Percentiles rank a stretch among this genome's conserved stretches.
Evolutionary conservation across 2,797 vertebrate genomes (phyloP).

Genomic region (Syncerus caffer): DNA sequence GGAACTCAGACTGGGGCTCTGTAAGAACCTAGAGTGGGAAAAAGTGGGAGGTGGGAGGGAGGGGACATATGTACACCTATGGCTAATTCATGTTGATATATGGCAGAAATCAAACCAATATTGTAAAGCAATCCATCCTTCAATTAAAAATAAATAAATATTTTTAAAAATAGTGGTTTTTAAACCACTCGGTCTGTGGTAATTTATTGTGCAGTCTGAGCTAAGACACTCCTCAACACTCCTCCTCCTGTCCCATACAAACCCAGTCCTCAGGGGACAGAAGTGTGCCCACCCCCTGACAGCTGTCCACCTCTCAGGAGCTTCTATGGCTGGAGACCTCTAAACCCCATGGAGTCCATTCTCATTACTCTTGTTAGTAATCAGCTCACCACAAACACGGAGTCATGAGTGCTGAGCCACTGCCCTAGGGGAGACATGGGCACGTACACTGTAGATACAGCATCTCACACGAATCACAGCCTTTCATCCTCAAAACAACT

Average conservation of each 20-base stretch:
- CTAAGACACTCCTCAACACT: not conserved
- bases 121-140: not conserved
- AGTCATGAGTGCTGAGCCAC: not conserved
- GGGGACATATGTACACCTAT: not conserved
- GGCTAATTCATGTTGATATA: not conserved
- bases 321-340: not conserved
- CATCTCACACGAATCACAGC: not conserved
- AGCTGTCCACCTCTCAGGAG: not conserved
- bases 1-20: not conserved
- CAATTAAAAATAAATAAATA: not conserved
- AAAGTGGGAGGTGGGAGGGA: not conserved
- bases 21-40: not conserved
- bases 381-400: rapidly evolving
- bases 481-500: not conserved
- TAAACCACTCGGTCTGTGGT: not conserved
- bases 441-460: rapidly evolving
- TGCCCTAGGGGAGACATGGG: not conserved
- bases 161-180: not conserved
- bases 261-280: not conserved
- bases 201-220: not conserved
- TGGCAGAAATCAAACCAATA: not conserved
- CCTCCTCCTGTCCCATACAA: not conserved
- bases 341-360: no score
- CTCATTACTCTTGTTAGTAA: not conserved
- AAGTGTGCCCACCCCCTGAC: not conserved